Base-by-base conservation (phyloP, 30 jellyfish, hydroid and myxozoan genomes). In the Chironex yamaguchii region DNA sequence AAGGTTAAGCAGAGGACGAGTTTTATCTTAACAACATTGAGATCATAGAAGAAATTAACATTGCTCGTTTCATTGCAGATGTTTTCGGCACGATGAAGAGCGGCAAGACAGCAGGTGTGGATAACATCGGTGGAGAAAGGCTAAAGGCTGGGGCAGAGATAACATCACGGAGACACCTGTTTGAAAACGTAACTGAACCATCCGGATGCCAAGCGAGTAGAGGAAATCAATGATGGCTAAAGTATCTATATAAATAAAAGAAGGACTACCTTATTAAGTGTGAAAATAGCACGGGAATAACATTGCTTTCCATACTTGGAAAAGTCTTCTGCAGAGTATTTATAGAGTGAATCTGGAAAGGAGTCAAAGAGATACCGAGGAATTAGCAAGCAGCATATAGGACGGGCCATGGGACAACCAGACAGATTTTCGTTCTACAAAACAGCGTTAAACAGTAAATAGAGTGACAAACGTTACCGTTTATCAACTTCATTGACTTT, bases 401-500 rank as follows among this genome's bases (percentile, higher is more conserved):
- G 71, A 51, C 67, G 27, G 81, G 81, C 6, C 81, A 48, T 4
- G 69, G 86, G 62, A 83, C 87, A 22, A 87, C 52, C 29, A 50
- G 63, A n/a, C 69, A 67, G 22, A 42, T 42, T 42, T 42, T 42
- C 17, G 58, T 42, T 6, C 93, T 83, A 23, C 42, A 31, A 70
- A 48, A 83, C 64, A 70, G 67, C 28, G 71, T 76, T 42, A 85
- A 84, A 62, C 88, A 84, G 42, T 84, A 82, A 82, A 21, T 84
- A 27, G 94, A 84, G 81, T 52, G 63, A 63, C 67, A 79, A 28
- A 34, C 34, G 31, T 49, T 65, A 35, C 58, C 36, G 29, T 68
- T 74, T 49, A 64, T 84, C 35, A 66, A 52, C 36, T 17, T 84
- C 76, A 71, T 84, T 25, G 88, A 54, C 79, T 70, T 84, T 70